Base-by-base conservation (phyloP, 2,888 invertebrate species). In the Pterostichus madidus region DNA sequence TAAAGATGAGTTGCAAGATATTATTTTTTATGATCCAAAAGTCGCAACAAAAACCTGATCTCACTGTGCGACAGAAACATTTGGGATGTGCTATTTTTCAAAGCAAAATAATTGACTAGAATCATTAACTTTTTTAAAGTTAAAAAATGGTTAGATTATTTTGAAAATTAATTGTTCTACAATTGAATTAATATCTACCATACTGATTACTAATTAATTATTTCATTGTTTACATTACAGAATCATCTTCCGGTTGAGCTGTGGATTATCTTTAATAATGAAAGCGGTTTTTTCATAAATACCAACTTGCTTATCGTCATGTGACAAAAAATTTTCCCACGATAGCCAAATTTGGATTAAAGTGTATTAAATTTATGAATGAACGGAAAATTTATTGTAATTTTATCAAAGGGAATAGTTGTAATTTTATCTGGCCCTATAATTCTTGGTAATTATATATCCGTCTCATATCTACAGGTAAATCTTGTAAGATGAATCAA, bases 201-300 rank as follows among this genome's bases (percentile, higher is more conserved):
- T 24, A 24, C 13, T 52, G 52, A 52, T 52, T 52, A 52, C 1
- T 17, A 56, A 24, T 13, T 56, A 49, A 49, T 49, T 49, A 49
- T 56, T 17, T 56, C 56, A 56, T 56, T 56, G 56, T 56, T 56
- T 56, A 56, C 56, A 56, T 56, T 56, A 56, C 56, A 17, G 49
- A 49, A 49, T 49, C 49, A 49, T 49, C 49, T 49, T 49, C 49
- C 49, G 11, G 49, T 49, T 49, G 49, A 49, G 49, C 49, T 49
- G 11, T 13, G n/a, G 4, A 49, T 56, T 56, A 56, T 56, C 56
- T 56, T 13, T 13, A 52, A 52, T 52, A 56, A 0, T 17, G 56
- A 15, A 56, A 17, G 56, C 17, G 56, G 56, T 56, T 49, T 49
- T 49, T 49, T 8, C 5, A 56, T 8, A 7, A 24, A 17, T 5